phyloP scores from a whole-genome alignment of 2,888 invertebrate species.

The Punctoribates punctum region DNA sequence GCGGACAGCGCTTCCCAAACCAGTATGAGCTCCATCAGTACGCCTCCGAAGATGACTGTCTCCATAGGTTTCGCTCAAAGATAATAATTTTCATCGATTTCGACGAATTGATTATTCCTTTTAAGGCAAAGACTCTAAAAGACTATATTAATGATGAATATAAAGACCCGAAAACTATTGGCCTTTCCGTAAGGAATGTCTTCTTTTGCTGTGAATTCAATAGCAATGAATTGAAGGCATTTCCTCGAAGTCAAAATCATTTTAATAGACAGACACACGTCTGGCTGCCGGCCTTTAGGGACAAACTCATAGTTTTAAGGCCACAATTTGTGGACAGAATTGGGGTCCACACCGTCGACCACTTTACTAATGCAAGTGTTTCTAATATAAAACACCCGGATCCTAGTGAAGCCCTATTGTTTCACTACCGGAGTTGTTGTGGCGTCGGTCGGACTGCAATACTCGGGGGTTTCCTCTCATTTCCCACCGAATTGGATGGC shows the following conservation, averaged over 20 bases:
- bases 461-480: background rate
- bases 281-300: background rate
- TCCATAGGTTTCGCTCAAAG: background rate
- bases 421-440: slow-evolving; percentile 19
- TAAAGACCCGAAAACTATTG: background rate
- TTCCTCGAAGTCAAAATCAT: background rate
- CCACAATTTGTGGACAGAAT: background rate
- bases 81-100: background rate
- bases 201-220: slow-evolving; percentile 25
- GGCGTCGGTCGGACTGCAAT: background rate
- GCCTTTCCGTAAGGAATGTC: background rate
- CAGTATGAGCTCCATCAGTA: background rate
- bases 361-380: background rate
- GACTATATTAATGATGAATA: background rate
- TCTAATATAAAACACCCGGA: background rate
- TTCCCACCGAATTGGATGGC: background rate
- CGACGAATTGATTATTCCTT: background rate
- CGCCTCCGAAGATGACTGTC: background rate
- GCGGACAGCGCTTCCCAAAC: background rate
- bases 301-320: background rate
- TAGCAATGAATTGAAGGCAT: background rate
- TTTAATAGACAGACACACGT: background rate
- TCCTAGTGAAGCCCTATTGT: background rate
- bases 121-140: background rate
- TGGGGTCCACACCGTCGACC: background rate